phyloP scores from a whole-genome alignment of 2,888 invertebrate genomes.

The Hypercompe scribonia region DNA sequence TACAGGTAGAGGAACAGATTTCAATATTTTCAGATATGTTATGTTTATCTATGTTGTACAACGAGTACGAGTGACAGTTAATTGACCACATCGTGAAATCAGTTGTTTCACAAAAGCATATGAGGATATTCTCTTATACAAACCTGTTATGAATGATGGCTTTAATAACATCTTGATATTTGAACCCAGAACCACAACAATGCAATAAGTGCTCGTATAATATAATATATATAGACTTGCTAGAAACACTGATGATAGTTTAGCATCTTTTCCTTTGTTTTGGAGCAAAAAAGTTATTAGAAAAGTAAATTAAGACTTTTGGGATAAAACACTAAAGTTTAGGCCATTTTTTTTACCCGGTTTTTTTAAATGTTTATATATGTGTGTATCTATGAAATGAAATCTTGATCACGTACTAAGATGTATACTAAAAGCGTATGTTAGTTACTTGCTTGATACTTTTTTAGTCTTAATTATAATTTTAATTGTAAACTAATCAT shows the following conservation, averaged over 20 bases:
- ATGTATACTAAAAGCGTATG: too few relatives aligned
- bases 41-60: too few relatives aligned
- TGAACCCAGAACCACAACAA: conserved; percentile 9
- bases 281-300: neutral
- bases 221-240: neutral
- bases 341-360: neutral
- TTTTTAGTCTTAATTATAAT: too few relatives aligned
- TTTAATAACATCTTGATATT: conserved; percentile 12
- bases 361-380: too few relatives aligned
- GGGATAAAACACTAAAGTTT: too few relatives aligned
- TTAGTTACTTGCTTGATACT: too few relatives aligned
- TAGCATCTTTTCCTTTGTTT: neutral
- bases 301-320: neutral
- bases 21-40: neutral
- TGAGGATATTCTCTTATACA: neutral
- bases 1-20: too few relatives aligned
- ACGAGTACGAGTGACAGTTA: too few relatives aligned
- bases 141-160: neutral
- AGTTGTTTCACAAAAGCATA: neutral
- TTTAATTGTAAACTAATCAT: too few relatives aligned
- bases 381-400: too few relatives aligned
- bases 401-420: too few relatives aligned
- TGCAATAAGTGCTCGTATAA: neutral
- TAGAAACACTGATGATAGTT: neutral
- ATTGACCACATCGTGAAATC: neutral